phyloP scores from a whole-genome alignment of 2,113 vertebrate genomes.

The Eulemur rufifrons region DNA sequence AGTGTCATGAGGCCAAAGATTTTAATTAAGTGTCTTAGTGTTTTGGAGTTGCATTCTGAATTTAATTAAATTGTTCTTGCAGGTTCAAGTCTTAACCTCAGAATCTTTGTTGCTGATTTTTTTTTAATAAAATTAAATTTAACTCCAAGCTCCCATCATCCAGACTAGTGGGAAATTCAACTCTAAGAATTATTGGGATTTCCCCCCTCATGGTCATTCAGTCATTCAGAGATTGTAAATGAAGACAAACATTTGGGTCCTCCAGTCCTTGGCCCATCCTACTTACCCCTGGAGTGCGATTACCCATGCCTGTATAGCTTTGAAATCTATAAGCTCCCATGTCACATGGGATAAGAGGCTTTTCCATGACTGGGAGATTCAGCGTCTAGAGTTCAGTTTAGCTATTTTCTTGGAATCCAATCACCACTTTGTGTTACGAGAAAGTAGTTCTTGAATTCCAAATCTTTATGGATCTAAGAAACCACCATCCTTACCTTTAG shows the following conservation, averaged over 20 bases:
- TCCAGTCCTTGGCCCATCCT: not conserved
- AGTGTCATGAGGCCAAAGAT: not conserved
- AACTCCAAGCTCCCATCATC: not conserved
- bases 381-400: not conserved
- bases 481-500: not conserved
- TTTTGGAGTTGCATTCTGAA: not conserved
- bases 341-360: not conserved
- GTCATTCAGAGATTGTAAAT: not conserved
- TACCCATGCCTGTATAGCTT: not conserved
- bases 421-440: not conserved
- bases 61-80: not conserved
- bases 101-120: not conserved
- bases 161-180: not conserved
- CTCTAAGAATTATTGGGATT: not conserved
- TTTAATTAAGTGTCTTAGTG: not conserved
- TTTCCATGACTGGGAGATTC: not conserved
- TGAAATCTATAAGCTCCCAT: not conserved
- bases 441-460: not conserved
- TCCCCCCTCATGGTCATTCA: not conserved
- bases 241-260: not conserved
- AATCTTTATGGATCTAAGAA: not conserved
- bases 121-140: constrained; percentile 8
- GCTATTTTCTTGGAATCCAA: not conserved
- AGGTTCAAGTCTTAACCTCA: not conserved
- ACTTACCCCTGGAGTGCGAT: not conserved